Evolutionary conservation across 2,888 invertebrate genomes (phyloP).

Genomic region (Cheilosia pagana): DNA sequence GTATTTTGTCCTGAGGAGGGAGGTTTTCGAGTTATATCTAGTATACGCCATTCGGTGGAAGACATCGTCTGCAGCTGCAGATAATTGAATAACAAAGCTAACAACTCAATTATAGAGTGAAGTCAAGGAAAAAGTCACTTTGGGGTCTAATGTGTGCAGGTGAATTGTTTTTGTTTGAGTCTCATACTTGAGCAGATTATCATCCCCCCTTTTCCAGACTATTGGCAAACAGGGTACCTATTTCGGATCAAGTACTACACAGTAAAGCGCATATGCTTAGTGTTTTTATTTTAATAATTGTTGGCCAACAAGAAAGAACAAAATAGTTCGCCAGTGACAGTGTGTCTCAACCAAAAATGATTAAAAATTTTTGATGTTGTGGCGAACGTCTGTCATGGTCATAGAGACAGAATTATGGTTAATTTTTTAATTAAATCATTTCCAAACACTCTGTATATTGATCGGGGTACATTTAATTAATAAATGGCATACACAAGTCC

Average conservation of each 20-base stretch:
- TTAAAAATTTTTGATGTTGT: no score
- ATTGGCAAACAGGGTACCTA: no score
- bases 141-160: constrained; percentile 18
- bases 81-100: constrained; percentile 64
- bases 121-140: constrained; percentile 42
- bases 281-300: background rate
- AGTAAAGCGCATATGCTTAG: no score
- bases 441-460: background rate
- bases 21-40: background rate
- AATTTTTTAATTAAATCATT: background rate
- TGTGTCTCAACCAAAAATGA: background rate
- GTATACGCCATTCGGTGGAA: constrained; percentile 3
- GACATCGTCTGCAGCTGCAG: constrained; percentile 59
- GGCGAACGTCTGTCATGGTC: no score
- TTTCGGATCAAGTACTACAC: background rate
- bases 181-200: no score
- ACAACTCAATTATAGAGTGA: constrained; percentile 59
- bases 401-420: no score
- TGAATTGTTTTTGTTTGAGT: background rate
- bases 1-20: background rate
- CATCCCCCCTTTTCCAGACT: background rate
- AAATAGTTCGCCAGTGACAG: background rate
- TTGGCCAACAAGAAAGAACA: no score
- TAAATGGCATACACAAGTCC: background rate
- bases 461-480: background rate